Conservation (phyloP, 1,140 invertebrate species). For the Lithobius niger region DNA sequence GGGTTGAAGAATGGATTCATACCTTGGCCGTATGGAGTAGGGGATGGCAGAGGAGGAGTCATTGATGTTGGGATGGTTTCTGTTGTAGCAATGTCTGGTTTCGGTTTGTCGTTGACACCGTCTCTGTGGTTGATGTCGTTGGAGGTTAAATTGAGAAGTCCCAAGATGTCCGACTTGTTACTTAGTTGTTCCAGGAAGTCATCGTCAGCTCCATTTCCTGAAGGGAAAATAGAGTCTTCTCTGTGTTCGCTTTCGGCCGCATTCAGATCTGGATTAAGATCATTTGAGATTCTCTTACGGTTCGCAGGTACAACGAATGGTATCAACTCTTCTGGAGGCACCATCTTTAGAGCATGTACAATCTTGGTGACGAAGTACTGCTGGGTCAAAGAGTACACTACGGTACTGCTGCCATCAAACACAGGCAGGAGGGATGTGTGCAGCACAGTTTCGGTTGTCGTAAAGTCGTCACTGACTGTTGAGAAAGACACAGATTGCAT, state of each 20-base stretch:
- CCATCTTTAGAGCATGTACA: constrained; percentile 72
- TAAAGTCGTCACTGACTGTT: constrained; percentile 79
- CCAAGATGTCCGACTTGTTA: constrained; percentile 3
- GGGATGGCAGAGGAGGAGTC: constrained; percentile 16
- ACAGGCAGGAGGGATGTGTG: constrained; percentile 77
- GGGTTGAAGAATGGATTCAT: constrained; percentile 19
- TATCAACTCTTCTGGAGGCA: constrained; percentile 56
- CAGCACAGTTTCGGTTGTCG: constrained; percentile 67
- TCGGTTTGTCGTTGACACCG: neutral
- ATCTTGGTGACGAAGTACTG: constrained; percentile 71
- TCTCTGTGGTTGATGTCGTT: constrained; percentile 46
- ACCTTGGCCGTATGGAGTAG: constrained; percentile 33
- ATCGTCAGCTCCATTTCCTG: constrained; percentile 74
- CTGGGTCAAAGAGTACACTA: constrained; percentile 58
- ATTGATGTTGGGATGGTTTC: neutral
- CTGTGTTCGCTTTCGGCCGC: neutral
- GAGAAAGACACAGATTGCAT: no score
- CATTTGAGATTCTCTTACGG: constrained; percentile 73
- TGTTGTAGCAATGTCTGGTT: neutral
- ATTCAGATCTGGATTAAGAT: constrained; percentile 2
- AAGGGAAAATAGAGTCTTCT: constrained; percentile 30
- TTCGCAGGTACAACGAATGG: constrained; percentile 70
- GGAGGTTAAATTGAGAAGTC: constrained; percentile 1
- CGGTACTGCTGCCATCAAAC: constrained; percentile 17
- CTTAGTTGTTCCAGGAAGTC: constrained; percentile 34